A percentile compares a stretch with the other conserved stretches of the same genome.
Conservation (phyloP, 2,113 vertebrate species). For the Solenodon paradoxus region DNA sequence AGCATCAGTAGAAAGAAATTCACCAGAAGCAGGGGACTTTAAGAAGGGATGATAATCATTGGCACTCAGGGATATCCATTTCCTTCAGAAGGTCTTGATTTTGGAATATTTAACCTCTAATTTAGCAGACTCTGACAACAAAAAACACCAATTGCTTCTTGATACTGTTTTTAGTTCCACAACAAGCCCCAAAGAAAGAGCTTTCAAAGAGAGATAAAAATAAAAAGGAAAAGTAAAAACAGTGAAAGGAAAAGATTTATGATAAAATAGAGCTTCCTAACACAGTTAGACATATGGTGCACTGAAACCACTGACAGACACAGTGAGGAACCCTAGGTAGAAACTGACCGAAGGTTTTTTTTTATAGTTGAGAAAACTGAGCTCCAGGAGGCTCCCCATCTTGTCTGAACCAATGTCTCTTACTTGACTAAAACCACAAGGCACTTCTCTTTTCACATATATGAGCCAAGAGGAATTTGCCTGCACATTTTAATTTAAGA, state of each 20-base stretch:
- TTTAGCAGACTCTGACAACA: not conserved
- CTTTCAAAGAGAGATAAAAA: not conserved
- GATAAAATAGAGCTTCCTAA: not conserved
- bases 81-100: not conserved
- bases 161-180: not conserved
- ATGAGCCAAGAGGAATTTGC: not conserved
- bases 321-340: not conserved
- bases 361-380: not conserved
- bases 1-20: not conserved
- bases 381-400: not conserved
- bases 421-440: not conserved
- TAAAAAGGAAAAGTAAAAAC: not conserved
- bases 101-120: constrained; percentile 9
- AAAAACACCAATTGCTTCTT: not conserved
- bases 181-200: not conserved
- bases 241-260: not conserved
- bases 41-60: not conserved
- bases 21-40: not conserved
- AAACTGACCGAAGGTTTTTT: accelerated
- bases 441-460: not conserved
- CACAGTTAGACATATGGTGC: not conserved
- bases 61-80: not conserved
- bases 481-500: not conserved
- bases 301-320: not conserved
- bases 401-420: not conserved